Base-by-base conservation (phyloP, 1,140 invertebrate genomes). In the Trichonephila inaurata region DNA sequence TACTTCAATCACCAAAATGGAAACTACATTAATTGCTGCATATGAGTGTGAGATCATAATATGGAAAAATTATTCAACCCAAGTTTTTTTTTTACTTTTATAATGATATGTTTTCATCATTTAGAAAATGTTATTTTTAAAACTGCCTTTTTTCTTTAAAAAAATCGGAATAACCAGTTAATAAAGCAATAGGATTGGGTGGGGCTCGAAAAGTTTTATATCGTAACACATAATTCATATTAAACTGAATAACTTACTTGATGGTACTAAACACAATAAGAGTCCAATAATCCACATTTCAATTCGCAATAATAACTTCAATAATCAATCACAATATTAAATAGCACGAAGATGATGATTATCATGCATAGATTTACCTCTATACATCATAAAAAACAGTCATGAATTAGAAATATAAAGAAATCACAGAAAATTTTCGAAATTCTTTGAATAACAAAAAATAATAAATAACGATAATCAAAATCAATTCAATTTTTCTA, bases 231-330 rank as follows among this genome's bases (percentile, higher is more conserved):
- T n/a, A 33, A 40, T 8, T 19, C 19, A 64, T 12, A 40, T n/a
- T 28, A 28, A 0, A 21, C 21, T n/a, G 18, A 40, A 72, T 40
- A 72, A 82, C 89, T 82, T 82, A 91, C 89, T 16, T 21, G 77
- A 58, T 61, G 89, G 89, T 40, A 82, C 21, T 5, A 91, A 2
- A 21, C 44, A 10, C 12, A 91, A 64, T 12, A 91, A 19, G 16
- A 62, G n/a, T 3, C 24, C 24, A 72, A 91, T 21, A 33, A 21
- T 33, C 89, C 89, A 91, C 89, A 91, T 91, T 14, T 21, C 28
- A 89, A 33, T 44, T 72, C 0, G 19, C 33, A 89, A 60, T 2
- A 12, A 72, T 40, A n/a, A 16, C 12, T n/a, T 19, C 21, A 60
- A 24, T 51, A 33, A 61, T 28, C 1, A 77, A 77, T 24, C 5